Base-by-base conservation (phyloP, 2,888 invertebrate genomes). In the Dynastes tityus region DNA sequence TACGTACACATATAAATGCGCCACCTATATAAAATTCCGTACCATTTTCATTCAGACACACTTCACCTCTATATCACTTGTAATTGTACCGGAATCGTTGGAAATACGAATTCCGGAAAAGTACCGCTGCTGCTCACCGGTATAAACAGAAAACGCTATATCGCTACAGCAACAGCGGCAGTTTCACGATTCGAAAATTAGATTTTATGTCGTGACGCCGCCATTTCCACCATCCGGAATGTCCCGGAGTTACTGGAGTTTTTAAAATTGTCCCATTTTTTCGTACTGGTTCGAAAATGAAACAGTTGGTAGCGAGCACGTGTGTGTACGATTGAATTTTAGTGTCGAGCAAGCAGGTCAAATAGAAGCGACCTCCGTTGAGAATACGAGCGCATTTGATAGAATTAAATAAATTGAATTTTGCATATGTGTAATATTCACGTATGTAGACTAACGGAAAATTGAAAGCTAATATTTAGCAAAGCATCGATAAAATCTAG, bases 101-200 rank as follows among this genome's bases (percentile, higher is more conserved):
- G 55, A n/a, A 55, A 55, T 55, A 55, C 55, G 55, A n/a, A 55
- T 55, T 55, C 55, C 55, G 55, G 55, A 55, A 55, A 55, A 55
- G 55, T 55, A n/a, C 16, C 16, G 16, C 55, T 16, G 16, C 55
- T 55, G 55, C 16, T 55, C 55, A n/a, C 16, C 3, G 16, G 16
- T 55, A 55, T 55, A 55, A 55, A 16, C 55, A 55, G 55, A 55
- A 55, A 55, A 16, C 16, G 55, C 2, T 55, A 55, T 45, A 45
- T 45, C 45, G 55, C 55, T 55, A 13, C 55, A 55, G 6, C 16
- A 55, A 55, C 55, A 55, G n/a, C 55, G 55, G 16, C 55, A 16
- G 16, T 55, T n/a, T 55, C 55, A 55, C 55, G 55, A 55, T 55
- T 16, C 55, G 55, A 55, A 55, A 55, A 55, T 55, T 55, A 55